Base-by-base conservation (phyloP, 2,797 vertebrate species). In the Aulostomus chinensis region DNA sequence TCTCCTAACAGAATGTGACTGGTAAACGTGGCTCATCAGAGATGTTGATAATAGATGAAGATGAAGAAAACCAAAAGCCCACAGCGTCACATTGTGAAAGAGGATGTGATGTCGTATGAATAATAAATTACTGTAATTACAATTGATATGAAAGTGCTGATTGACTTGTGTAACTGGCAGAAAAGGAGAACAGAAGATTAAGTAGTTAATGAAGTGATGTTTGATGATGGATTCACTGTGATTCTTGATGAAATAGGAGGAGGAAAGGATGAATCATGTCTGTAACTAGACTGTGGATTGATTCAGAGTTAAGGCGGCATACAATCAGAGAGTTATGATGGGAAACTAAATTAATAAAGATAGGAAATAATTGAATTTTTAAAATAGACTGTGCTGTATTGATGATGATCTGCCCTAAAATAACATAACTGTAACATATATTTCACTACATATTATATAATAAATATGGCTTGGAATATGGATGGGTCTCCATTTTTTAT, bases 11-110 rank as follows among this genome's bases (percentile, higher is more conserved):
- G 32, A 36, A 57, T 56, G 52, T 57, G 47, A 83, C 68, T 74
- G 51, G 54, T 68, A 64, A 58, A 72, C 65, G 37, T 48, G 18
- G 30, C 56, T 77, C 31, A 56, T 71, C 3, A 4, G 39, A 62
- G 36, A 56, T 79, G 59, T 51, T 64, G 72, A 53, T 77, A 60
- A 70, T 71, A 73, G 78, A 78, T 67, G 6, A 30, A 21, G 13
- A 38, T 20, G 43, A 56, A 41, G 24, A 2, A 13, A 40, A 35
- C 1, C 9, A 29, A 29, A 29, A 29, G 17, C 8, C 12, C 24
- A 66, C 11, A 46, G 1, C 34, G 12, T 25, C 18, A 45, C 5
- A 39, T 5, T 55, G 52, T 9, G n/a, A 41, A 62, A 24, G 21
- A 35, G 2, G 36, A 33, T 24, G 31, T 28, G 15, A 43, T 15